These are phyloP conservation scores for Trichogramma evanescens DNA, from an alignment of 2,888 invertebrate species.

Conservation along the genomic window DNA sequence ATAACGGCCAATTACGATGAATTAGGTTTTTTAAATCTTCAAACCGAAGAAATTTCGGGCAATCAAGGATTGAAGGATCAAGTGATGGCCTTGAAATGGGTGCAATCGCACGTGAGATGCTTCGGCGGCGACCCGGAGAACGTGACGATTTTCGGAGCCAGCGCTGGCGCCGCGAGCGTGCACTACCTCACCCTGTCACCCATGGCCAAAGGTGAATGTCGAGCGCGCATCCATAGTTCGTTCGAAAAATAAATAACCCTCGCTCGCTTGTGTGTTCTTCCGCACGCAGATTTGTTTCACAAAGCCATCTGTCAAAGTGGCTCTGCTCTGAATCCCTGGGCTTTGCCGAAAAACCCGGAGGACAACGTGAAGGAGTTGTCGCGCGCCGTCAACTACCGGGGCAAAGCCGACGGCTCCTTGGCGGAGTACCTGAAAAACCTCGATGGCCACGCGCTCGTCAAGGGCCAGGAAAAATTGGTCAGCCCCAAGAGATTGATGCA, in stretches of 20 bases:
- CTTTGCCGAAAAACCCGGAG: conserved; percentile 14
- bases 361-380: conserved; percentile 24
- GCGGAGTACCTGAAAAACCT: conserved; percentile 29
- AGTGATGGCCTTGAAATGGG: conserved; percentile 27
- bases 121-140: conserved; percentile 29
- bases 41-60: conserved; percentile 23
- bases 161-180: conserved; percentile 27
- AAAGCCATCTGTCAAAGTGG: conserved; percentile 38
- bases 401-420: conserved; percentile 25
- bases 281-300: conserved; percentile 34
- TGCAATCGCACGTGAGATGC: conserved; percentile 24
- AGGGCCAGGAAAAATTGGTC: conserved; percentile 16
- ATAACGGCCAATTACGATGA: background rate
- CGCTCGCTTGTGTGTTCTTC: background rate
- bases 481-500: conserved; percentile 17
- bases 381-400: conserved; percentile 21
- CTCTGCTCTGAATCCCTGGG: conserved; percentile 28
- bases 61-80: conserved; percentile 33
- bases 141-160: conserved; percentile 29
- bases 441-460: conserved; percentile 26
- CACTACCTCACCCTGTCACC: conserved; percentile 24
- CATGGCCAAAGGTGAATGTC: conserved; percentile 16
- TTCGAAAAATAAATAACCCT: background rate
- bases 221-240: background rate
- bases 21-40: conserved; percentile 23